phyloP scores from a whole-genome alignment of 2,797 vertebrate species.

The Bufotes viridis region DNA sequence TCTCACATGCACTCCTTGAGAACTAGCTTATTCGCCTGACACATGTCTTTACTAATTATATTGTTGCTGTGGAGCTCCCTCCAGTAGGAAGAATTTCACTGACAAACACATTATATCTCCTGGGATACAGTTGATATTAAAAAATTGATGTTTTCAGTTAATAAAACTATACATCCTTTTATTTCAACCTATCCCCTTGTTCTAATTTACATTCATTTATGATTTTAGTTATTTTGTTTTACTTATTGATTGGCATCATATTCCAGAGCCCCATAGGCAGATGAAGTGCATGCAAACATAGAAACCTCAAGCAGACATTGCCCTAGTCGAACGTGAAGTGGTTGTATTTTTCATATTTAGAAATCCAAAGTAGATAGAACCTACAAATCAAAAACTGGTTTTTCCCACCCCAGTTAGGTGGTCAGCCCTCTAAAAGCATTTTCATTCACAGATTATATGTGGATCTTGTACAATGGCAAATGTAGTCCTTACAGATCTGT shows the following conservation, averaged over 20 bases:
- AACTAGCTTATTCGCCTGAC: neutral
- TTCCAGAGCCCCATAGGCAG: neutral
- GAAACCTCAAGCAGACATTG: neutral
- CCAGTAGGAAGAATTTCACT: conserved; percentile 1
- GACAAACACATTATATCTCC: neutral
- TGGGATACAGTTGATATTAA: neutral
- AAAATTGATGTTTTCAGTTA: neutral
- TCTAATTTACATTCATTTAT: neutral
- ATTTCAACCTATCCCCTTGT: neutral
- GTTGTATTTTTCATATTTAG: neutral
- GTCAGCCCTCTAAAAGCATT: too few relatives aligned
- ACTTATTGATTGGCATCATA: neutral
- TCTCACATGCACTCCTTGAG: conserved; percentile 4
- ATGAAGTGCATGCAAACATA: neutral
- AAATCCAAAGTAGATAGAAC: neutral
- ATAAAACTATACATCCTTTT: neutral
- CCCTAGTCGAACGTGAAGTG: neutral
- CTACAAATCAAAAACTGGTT: neutral
- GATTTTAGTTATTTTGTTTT: neutral
- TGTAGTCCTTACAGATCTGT: too few relatives aligned
- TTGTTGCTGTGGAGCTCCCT: neutral
- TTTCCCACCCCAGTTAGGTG: too few relatives aligned
- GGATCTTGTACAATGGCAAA: too few relatives aligned
- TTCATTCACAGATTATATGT: too few relatives aligned
- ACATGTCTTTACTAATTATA: conserved; percentile 24